These are phyloP conservation scores for Mareca strepera DNA, from an alignment of 2,797 vertebrate species.

Conservation along the genomic window DNA sequence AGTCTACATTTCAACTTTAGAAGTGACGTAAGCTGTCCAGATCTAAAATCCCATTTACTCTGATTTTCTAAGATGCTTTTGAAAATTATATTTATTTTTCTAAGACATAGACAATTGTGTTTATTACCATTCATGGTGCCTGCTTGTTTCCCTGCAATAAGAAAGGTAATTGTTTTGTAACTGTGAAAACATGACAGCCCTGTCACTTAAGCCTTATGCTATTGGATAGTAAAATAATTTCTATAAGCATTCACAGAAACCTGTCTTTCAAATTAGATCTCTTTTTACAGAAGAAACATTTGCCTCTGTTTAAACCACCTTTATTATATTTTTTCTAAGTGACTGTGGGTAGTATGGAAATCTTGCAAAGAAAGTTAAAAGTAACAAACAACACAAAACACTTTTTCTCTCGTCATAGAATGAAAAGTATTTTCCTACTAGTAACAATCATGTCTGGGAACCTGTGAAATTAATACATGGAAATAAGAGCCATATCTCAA, in stretches of 20 bases:
- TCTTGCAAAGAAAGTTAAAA: not conserved
- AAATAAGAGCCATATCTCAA: not conserved
- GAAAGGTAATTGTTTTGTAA: not conserved
- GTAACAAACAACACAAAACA: not conserved
- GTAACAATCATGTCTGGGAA: not conserved
- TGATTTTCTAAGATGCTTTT: not conserved
- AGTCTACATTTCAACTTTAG: not conserved
- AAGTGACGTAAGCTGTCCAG: not conserved
- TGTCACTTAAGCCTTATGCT: not conserved
- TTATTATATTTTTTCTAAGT: not conserved
- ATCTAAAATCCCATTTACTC: not conserved
- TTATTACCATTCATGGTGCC: not conserved
- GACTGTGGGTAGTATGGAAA: not conserved
- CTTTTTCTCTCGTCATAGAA: not conserved
- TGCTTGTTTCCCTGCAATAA: not conserved
- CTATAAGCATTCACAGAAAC: not conserved
- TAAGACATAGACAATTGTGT: accelerated
- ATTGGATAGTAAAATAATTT: no score
- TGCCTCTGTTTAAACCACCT: not conserved
- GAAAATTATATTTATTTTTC: not conserved
- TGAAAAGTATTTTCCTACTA: not conserved
- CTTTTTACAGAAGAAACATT: not conserved
- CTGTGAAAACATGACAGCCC: not conserved
- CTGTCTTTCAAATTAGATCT: not conserved
- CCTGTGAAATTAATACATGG: not conserved